These are phyloP conservation scores for Falco concolor DNA, from an alignment of 2,797 vertebrate species.

Conservation along the genomic window DNA sequence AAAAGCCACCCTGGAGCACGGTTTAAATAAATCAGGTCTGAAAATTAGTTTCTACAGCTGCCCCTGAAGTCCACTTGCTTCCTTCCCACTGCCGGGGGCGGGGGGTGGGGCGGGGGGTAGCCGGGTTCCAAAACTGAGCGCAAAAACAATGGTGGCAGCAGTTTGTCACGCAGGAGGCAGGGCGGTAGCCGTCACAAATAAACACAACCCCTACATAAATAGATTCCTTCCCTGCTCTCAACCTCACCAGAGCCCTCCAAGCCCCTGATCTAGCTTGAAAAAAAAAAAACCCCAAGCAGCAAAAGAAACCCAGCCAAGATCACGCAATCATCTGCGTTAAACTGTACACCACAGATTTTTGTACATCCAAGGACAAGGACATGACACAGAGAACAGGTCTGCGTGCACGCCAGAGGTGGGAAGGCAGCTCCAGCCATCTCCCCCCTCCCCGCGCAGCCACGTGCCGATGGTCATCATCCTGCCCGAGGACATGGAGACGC, in stretches of 20 bases:
- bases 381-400: rapidly evolving
- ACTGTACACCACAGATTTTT: rapidly evolving
- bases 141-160: background rate
- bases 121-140: background rate
- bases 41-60: background rate
- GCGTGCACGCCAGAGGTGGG: background rate
- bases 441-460: background rate
- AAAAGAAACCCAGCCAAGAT: background rate
- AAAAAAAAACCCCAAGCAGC: background rate
- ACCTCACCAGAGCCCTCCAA: background rate
- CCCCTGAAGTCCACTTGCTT: background rate
- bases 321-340: background rate
- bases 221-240: background rate
- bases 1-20: rapidly evolving
- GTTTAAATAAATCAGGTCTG: background rate
- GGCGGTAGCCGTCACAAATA: background rate
- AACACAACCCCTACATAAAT: background rate
- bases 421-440: background rate
- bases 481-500: background rate
- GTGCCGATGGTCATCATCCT: background rate
- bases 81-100: background rate
- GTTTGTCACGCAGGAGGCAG: background rate
- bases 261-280: rapidly evolving
- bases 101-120: background rate
- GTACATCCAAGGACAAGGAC: background rate